Base-by-base conservation (phyloP, 1,140 invertebrate species). In the Bombus fervidus region DNA sequence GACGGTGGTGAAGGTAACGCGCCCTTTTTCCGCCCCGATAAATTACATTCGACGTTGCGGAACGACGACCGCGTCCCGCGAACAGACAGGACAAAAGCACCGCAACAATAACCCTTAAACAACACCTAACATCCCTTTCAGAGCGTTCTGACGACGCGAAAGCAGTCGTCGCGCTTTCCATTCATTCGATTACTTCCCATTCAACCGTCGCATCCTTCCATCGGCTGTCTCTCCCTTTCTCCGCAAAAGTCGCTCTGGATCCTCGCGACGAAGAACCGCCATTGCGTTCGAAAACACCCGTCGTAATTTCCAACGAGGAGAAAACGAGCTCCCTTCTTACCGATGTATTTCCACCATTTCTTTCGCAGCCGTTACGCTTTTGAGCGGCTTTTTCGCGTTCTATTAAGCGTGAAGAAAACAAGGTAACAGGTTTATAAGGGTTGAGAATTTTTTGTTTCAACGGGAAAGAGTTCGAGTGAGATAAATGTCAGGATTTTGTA, bases 61-160 rank as follows among this genome's bases (percentile, higher is more conserved):
- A 53, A 34, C 31, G 66, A 18, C 31, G 74, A 69, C 75, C 68
- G 57, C 39, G 31, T 75, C 43, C 13, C 74, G 34, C 25, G 74
- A 57, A 31, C 37, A n/a, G 34, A 37, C 22, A 12, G 81, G 81
- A 83, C 47, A 77, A 77, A 83, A 78, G 74, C n/a, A 74, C 34
- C 34, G 81, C 62, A 34, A 83, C 81, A 83, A 83, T 78, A 75
- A 83, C 74, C 81, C 81, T 83, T 83, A 83, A 83, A 83, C 81
- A 83, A 83, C 81, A 43, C 64, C 74, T 78, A 83, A 78, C 74
- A 78, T 83, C 81, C 81, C 81, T 77, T 83, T 78, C 64, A 77
- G 22, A 13, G 4, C 13, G 81, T 39, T n/a, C 73, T 34, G 81
- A 83, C 81, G 71, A 82, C 57, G 41, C 81, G 69, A 69, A 83